Percentiles rank a stretch among this genome's conserved stretches.
Evolutionary conservation across 35 echinoderm and acorn worm species (phyloP).

Genomic region (Holothuria glaberrima): DNA sequence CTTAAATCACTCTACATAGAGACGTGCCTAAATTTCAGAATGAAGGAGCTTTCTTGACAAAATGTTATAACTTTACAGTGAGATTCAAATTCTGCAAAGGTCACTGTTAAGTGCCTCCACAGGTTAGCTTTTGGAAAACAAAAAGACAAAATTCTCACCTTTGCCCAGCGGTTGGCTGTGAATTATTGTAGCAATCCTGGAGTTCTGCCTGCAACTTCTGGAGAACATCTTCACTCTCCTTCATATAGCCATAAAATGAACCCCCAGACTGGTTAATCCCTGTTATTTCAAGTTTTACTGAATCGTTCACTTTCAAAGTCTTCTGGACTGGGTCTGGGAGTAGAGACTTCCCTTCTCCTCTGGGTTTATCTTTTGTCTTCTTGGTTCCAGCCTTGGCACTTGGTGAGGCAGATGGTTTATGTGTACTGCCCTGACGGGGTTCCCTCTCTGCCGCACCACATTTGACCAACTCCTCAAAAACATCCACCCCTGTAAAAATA

Average conservation of each 20-base stretch:
- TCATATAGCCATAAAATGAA: constrained; percentile 14
- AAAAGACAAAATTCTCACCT: no score
- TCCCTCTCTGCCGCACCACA: neutral
- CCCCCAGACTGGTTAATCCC: neutral
- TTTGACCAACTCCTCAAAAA: neutral
- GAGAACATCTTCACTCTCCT: neutral
- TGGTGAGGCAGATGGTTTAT: neutral
- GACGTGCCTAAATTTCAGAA: no score
- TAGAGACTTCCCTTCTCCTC: neutral
- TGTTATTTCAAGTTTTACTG: neutral
- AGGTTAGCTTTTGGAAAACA: no score
- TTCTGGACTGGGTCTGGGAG: neutral
- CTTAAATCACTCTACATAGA: no score
- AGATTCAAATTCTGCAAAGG: no score
- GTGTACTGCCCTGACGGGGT: neutral
- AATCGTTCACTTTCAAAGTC: neutral
- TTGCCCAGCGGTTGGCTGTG: neutral
- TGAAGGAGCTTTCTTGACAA: no score
- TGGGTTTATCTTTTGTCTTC: neutral
- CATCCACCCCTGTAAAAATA: constrained; percentile 5
- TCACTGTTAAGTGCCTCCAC: no score
- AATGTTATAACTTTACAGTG: no score
- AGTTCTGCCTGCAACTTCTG: neutral
- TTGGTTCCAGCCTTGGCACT: neutral
- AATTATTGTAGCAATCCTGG: neutral